Base-by-base conservation (phyloP, 2,113 vertebrate species). In the Colinus virginianus region DNA sequence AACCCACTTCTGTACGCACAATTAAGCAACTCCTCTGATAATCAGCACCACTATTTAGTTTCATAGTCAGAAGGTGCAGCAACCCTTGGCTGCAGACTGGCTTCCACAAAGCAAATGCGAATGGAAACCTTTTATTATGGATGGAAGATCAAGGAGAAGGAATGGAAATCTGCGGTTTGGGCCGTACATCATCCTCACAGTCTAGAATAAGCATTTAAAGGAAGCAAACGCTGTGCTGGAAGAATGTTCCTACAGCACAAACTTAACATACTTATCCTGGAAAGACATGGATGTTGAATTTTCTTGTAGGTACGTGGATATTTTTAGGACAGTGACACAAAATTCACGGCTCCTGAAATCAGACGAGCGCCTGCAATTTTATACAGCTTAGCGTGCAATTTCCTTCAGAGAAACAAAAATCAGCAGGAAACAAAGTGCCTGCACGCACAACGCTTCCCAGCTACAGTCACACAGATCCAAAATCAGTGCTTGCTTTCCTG, bases 231-330 rank as follows among this genome's bases (percentile, higher is more conserved):
- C 4, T 9, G 12, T 5, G 13, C 36, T 53, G 36, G 67, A 77
- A 78, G 7, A 5, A 3, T 0, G 28, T 42, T 64, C 43, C 64
- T 21, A 11, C 25, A 17, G 32, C 66, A 70, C 51, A 53, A 64
- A 22, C 2, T 82, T 18, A 21, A 78, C 74, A 43, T 69, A 34
- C 1, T 34, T 6, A 36, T 8, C 17, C 3, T 0, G 30, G 61
- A 66, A 75, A 30, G 7, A 15, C 1, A 5, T 1, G 9, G 61
- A 2, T 10, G 28, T 25, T 51, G 5, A 0, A 8, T 43, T 82
- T 43, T 26, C 26, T 63, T 55, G 21, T 11, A 78, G 40, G 40
- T 12, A 4, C 30, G n/a, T 11, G 28, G 28, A 1, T 69, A 36
- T 43, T 68, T 67, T 86, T 36, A 86, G 34, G 51, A 17, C 3